Conservation (phyloP, 2,797 vertebrate species). For the Pseudopleuronectes americanus region DNA sequence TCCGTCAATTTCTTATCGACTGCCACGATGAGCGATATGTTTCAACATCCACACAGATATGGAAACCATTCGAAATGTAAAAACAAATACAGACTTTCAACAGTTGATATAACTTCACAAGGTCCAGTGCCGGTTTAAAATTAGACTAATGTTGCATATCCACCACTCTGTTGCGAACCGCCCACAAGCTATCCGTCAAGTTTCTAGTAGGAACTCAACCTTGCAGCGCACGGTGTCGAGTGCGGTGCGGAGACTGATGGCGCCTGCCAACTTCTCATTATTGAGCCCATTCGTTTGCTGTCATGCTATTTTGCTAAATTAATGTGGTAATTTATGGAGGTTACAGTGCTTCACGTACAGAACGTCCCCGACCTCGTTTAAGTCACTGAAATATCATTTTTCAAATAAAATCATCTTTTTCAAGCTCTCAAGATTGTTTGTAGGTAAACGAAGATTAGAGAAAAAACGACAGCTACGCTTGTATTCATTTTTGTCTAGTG, state of each 20-base stretch:
- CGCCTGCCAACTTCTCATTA: constrained; percentile 26
- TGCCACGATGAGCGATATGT: too few relatives aligned
- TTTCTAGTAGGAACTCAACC: constrained; percentile 15
- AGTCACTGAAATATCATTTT: not conserved
- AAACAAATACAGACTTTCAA: too few relatives aligned
- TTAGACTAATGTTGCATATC: not conserved
- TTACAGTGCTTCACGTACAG: not conserved
- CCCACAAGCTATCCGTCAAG: constrained; percentile 18
- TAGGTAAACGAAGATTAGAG: constrained; percentile 10
- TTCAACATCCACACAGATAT: too few relatives aligned
- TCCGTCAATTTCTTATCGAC: too few relatives aligned
- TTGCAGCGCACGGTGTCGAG: constrained; percentile 7
- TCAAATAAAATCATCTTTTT: constrained; percentile 11
- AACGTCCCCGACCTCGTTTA: not conserved
- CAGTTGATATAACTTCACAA: not conserved
- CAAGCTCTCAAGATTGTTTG: not conserved
- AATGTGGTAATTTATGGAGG: constrained; percentile 21
- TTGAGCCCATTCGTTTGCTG: constrained; percentile 34
- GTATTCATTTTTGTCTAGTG: constrained; percentile 22
- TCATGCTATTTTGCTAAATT: constrained; percentile 27
- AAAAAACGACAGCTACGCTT: not conserved
- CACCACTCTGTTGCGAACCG: constrained; percentile 11
- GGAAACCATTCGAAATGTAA: too few relatives aligned
- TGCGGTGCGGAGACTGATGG: constrained; percentile 26
- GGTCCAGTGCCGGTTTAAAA: not conserved